phyloP scores from a whole-genome alignment of 1,140 invertebrate species.

The Paracyclopina nana region DNA sequence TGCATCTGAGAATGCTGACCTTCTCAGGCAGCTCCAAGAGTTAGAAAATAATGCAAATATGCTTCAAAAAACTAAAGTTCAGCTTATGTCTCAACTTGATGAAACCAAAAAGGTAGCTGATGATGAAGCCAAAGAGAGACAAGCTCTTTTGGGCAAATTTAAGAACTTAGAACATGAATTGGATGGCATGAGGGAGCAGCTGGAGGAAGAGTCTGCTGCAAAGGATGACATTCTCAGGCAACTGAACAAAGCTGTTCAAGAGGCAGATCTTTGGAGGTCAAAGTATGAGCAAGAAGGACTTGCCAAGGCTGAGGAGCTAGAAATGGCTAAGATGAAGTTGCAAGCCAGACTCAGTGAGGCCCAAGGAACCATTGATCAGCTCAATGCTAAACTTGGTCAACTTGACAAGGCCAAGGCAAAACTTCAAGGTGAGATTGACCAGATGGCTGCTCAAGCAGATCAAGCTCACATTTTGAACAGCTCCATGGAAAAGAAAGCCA shows the following conservation, averaged over 20 bases:
- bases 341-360: slow-evolving; percentile 88
- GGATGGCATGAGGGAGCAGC: slow-evolving; percentile 30
- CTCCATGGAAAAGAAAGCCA: slow-evolving; percentile 96
- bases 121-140: slow-evolving; percentile 64
- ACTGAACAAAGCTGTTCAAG: slow-evolving; percentile 45
- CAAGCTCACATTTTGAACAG: slow-evolving; percentile 27
- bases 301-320: slow-evolving; percentile 38
- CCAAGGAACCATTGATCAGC: slow-evolving; percentile 29
- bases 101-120: slow-evolving; percentile 92
- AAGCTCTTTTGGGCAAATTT: slow-evolving; percentile 25
- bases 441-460: slow-evolving; percentile 34
- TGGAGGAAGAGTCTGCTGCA: slow-evolving; percentile 32
- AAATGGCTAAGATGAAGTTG: slow-evolving; percentile 31
- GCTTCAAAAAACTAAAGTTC: slow-evolving; percentile 89
- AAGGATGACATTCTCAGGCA: slow-evolving; percentile 35
- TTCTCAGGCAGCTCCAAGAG: slow-evolving; percentile 58
- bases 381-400: slow-evolving; percentile 39
- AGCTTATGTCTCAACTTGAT: slow-evolving; percentile 79
- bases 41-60: slow-evolving; percentile 24
- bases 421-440: slow-evolving; percentile 36
- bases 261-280: slow-evolving; percentile 33
- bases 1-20: slow-evolving; percentile 84
- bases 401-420: slow-evolving; percentile 38
- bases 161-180: slow-evolving; percentile 31
- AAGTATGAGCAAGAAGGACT: slow-evolving; percentile 38